Evolutionary conservation across 2,888 invertebrate genomes (phyloP).

Genomic region (Eurytoma adleriae): DNA sequence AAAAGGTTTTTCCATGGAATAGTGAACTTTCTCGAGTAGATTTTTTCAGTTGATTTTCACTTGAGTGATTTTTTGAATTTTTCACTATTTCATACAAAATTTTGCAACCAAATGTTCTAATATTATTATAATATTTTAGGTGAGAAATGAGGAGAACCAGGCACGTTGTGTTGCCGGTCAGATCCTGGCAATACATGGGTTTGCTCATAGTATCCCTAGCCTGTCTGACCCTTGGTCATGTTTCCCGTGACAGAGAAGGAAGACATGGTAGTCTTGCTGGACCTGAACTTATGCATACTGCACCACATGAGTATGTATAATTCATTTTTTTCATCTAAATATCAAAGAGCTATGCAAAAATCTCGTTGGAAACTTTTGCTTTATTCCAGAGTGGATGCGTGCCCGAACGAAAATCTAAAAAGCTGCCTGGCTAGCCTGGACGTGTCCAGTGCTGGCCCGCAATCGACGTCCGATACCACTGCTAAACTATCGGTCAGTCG

Average conservation of each 20-base stretch:
- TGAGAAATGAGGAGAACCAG: conserved; percentile 69
- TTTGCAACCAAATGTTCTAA: no score
- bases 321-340: conserved; percentile 15
- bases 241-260: conserved; percentile 71
- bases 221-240: conserved; percentile 70
- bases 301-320: conserved; percentile 69
- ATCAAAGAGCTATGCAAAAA: not conserved
- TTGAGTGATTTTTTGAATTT: no score
- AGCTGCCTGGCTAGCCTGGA: not conserved
- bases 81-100: no score
- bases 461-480: not conserved
- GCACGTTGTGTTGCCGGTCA: conserved; percentile 70
- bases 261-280: conserved; percentile 70
- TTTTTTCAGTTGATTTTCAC: no score
- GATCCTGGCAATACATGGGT: conserved; percentile 72
- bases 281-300: conserved; percentile 70
- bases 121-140: no score
- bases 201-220: conserved; percentile 71
- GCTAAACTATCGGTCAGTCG: not conserved
- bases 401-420: conserved; percentile 63
- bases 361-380: not conserved
- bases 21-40: no score
- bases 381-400: conserved; percentile 67
- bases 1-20: no score
- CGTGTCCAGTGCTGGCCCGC: not conserved